Evolutionary conservation across 2,888 invertebrate genomes (phyloP), one percentile per base, ranked within the genome.

Genomic region (Lasioglossum vierecki): DNA sequence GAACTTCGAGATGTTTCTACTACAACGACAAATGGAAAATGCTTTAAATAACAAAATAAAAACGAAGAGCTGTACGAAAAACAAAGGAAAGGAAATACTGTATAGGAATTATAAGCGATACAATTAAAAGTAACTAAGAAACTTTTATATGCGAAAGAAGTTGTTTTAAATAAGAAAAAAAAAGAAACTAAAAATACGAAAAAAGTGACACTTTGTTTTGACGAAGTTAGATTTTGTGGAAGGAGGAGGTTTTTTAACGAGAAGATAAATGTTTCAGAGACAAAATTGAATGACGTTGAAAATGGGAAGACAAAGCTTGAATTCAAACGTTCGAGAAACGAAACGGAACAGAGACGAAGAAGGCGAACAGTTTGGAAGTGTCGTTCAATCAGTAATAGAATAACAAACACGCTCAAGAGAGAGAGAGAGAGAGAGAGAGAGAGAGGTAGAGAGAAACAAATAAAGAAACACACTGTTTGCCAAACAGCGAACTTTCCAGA

Each of bases 401-500:
- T 26, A 63, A 77, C 22, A 63, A 53, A 57, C 66, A 30, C 15
- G 22, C 68, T 63, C 60, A 6, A 15, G 26, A 4, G n/a, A 57
- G 57, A 26, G 26, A 35, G 35, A 35, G 35, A 35, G 35, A 35
- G 35, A 35, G 35, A 35, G 35, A 35, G 35, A 35, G 35, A 35
- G 35, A 35, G 35, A 35, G 35, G 2, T 1, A 35, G 35, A 35
- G 35, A 35, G 35, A 30, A 30, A 26, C 41, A 66, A 49, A 39
- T 49, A 68, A 70, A 77, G 60, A 77, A 78, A 68, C n/a, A n/a
- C n/a, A n/a, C 57, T 73, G 72, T 73, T 66, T 78, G 22, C n/a
- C 79, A 41, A 60, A 60, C 68, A 74, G 85, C 60, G 71, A 78
- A 80, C 49, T 79, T 46, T 76, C 41, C 87, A 83, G 87, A 87